Conservation (phyloP, 2,113 vertebrate species). For the Sphyrna mokarran region DNA sequence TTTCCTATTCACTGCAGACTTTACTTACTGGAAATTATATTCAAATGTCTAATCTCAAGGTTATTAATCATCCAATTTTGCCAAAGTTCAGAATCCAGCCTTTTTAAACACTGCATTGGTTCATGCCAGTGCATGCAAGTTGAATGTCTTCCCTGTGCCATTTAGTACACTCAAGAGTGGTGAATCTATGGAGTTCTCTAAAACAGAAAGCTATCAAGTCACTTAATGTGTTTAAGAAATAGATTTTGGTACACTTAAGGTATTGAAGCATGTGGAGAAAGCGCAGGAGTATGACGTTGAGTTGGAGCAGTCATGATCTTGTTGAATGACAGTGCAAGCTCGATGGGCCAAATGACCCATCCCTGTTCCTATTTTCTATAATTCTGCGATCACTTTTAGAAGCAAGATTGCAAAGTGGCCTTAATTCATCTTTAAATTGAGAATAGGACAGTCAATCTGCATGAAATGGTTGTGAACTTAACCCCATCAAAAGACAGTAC, state of each 20-base stretch:
- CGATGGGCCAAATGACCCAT: too few species aligned
- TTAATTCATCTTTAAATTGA: neutral
- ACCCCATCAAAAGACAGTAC: neutral
- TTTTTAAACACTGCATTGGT: too few species aligned
- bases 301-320: too few species aligned
- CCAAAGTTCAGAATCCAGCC: neutral
- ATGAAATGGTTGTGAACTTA: neutral
- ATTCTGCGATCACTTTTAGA: neutral
- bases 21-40: neutral
- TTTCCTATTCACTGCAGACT: neutral
- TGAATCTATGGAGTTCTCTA: too few species aligned
- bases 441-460: neutral
- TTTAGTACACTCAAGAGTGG: too few species aligned
- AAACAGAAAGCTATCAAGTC: too few species aligned
- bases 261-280: too few species aligned
- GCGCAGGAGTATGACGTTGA: too few species aligned
- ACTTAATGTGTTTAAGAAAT: too few species aligned
- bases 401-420: neutral
- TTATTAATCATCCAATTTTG: neutral
- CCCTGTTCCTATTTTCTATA: too few species aligned
- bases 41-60: neutral
- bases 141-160: neutral
- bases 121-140: neutral
- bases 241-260: too few species aligned
- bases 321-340: too few species aligned